A percentile compares a stretch with the other conserved stretches of the same genome.
Evolutionary conservation across 2,797 vertebrate genomes (phyloP).

Genomic region (Triplophysa bombifrons): DNA sequence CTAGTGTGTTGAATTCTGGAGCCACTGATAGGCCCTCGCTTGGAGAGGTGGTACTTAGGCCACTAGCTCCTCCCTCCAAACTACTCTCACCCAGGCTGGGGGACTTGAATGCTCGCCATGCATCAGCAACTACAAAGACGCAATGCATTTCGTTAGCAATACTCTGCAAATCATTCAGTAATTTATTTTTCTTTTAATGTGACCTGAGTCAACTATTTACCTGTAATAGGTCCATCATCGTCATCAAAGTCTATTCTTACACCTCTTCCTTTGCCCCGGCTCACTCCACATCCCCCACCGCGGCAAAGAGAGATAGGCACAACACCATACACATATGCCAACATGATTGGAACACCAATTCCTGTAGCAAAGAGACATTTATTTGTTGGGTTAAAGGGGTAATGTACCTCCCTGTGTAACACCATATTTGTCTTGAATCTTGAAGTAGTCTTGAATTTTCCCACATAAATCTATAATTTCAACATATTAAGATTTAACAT

Average conservation of each 20-base stretch:
- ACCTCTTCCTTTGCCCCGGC: constrained; percentile 92
- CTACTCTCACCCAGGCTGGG: constrained; percentile 97
- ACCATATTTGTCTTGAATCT: too few relatives aligned
- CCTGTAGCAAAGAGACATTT: constrained; percentile 71
- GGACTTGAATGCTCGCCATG: constrained; percentile 96
- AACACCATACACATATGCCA: constrained; percentile 97
- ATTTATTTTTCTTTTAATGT: not conserved
- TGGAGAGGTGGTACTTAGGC: constrained; percentile 90
- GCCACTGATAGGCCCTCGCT: constrained; percentile 83
- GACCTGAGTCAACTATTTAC: constrained; percentile 67
- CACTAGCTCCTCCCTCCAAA: constrained; percentile 91
- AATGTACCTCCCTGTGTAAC: too few relatives aligned
- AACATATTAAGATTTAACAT: too few relatives aligned
- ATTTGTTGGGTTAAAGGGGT: too few relatives aligned
- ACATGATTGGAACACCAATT: constrained; percentile 97
- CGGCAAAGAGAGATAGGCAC: constrained; percentile 97
- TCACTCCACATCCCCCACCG: constrained; percentile 94
- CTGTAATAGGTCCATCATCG: constrained; percentile 96
- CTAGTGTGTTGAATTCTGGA: constrained; percentile 91
- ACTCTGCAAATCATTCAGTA: not conserved
- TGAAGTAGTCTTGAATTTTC: too few relatives aligned
- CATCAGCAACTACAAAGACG: constrained; percentile 79
- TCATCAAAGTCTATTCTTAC: constrained; percentile 98
- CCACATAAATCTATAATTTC: too few relatives aligned
- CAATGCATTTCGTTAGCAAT: not conserved